Evolutionary conservation across 2,113 vertebrate genomes (phyloP).

Genomic region (Campylorhamphus procurvoides): DNA sequence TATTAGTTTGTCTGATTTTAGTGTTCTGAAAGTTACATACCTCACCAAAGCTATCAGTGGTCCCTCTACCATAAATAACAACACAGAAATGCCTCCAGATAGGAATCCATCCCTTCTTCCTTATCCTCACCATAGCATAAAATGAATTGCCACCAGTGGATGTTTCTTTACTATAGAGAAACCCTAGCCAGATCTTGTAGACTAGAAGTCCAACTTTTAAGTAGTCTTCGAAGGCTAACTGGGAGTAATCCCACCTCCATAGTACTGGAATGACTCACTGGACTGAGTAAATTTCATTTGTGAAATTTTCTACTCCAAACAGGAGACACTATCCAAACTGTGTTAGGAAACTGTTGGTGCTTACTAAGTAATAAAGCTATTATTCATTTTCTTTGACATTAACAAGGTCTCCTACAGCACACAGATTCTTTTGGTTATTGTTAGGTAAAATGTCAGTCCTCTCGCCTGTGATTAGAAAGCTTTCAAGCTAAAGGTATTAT

Average conservation of each 20-base stretch:
- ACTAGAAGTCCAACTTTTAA: neutral
- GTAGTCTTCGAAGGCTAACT: neutral
- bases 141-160: neutral
- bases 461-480: neutral
- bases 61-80: neutral
- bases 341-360: neutral
- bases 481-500: conserved; percentile 21
- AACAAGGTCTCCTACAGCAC: neutral
- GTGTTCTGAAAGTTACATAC: neutral
- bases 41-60: neutral
- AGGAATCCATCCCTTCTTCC: neutral
- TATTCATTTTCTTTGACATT: neutral
- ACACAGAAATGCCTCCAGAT: neutral
- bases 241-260: neutral
- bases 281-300: neutral
- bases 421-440: neutral
- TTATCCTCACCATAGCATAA: neutral
- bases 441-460: conserved; percentile 10
- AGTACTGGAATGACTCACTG: neutral
- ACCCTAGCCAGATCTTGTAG: neutral
- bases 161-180: neutral
- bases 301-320: neutral
- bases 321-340: neutral
- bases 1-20: neutral
- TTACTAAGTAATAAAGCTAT: neutral